Conservation (phyloP, 2,797 vertebrate genomes). For the Podarcis lilfordi region DNA sequence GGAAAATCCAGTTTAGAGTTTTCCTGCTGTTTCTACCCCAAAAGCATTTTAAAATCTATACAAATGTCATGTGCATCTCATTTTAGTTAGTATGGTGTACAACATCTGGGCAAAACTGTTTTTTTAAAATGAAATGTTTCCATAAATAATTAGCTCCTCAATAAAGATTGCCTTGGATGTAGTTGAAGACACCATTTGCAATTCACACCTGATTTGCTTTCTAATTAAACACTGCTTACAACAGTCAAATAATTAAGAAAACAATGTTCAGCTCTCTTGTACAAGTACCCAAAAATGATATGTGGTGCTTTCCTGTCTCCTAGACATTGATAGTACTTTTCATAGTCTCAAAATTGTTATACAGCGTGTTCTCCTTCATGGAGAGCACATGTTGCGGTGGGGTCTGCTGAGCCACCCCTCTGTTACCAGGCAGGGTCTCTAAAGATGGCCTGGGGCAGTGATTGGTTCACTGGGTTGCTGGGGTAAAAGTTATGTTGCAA, state of each 20-base stretch:
- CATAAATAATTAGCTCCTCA: slow-evolving; percentile 12
- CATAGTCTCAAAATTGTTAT: not conserved
- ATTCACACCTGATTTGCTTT: slow-evolving; percentile 59
- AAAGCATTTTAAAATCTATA: not conserved
- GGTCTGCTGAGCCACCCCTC: no score
- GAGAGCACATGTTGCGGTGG: no score
- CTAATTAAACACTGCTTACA: slow-evolving; percentile 55
- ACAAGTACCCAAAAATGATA: slow-evolving; percentile 30
- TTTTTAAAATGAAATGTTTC: slow-evolving; percentile 17
- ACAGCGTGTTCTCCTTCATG: no score
- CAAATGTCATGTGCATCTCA: not conserved
- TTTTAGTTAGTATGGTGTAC: not conserved
- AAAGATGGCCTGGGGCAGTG: no score
- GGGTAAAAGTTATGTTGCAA: no score
- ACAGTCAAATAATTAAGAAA: slow-evolving; percentile 37
- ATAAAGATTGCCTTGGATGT: slow-evolving; percentile 39
- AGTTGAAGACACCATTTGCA: slow-evolving; percentile 54
- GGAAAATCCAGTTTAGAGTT: not conserved
- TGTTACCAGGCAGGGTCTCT: no score
- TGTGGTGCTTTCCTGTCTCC: slow-evolving; percentile 7
- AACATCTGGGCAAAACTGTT: slow-evolving; percentile 42
- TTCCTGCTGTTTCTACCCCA: not conserved
- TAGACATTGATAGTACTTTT: slow-evolving; percentile 10
- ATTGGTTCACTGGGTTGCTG: no score
- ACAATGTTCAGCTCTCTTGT: slow-evolving; percentile 32